phyloP scores from a whole-genome alignment of 2,888 invertebrate species.

The Leptodirus hochenwartii region DNA sequence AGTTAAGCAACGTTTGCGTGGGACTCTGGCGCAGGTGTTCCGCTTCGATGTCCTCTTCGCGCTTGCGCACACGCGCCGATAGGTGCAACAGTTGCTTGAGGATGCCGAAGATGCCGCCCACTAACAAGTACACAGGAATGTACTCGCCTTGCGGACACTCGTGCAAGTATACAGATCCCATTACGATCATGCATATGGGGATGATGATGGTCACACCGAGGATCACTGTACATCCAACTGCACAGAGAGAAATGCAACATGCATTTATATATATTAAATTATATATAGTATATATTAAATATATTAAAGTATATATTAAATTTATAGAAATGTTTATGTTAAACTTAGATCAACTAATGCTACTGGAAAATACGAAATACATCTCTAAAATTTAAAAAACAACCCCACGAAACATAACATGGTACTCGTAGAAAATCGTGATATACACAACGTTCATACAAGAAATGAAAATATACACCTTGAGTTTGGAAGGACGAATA shows the following conservation, averaged over 20 bases:
- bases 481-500: no score
- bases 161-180: conserved; percentile 42
- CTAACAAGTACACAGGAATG: conserved; percentile 49
- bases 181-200: conserved; percentile 48
- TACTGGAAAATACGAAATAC: no score
- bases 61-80: conserved; percentile 32
- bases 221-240: conserved; percentile 47
- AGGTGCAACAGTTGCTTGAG: conserved; percentile 41
- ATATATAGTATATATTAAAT: no score
- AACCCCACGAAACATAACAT: no score
- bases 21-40: conserved; percentile 34
- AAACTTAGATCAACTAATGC: no score
- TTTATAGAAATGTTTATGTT: no score
- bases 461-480: no score
- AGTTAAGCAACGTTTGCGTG: conserved; percentile 36
- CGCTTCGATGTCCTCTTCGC: conserved; percentile 33
- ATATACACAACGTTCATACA: no score
- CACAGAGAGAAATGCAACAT: conserved; percentile 15
- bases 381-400: no score
- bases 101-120: conserved; percentile 44
- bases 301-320: no score
- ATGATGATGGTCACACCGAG: conserved; percentile 42
- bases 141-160: conserved; percentile 46
- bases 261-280: no score
- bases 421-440: no score